A percentile compares a stretch with the other conserved stretches of the same genome.
These are phyloP conservation scores for Tapirus indicus DNA, from an alignment of 2,797 vertebrate species.

Conservation along the genomic window DNA sequence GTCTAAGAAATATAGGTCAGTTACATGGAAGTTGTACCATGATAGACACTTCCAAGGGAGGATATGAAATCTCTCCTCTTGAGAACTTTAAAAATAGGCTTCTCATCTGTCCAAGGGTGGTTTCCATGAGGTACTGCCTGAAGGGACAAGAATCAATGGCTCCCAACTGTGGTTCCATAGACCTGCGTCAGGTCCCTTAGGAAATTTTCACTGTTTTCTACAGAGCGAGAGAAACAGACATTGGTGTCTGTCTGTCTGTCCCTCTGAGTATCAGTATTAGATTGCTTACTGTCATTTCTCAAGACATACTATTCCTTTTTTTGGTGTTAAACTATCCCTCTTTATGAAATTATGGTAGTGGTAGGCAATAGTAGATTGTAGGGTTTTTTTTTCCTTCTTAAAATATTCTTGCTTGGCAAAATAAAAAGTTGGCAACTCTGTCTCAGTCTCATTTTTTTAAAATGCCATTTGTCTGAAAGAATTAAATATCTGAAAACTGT, in stretches of 20 bases:
- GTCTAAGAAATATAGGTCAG: constrained; percentile 54
- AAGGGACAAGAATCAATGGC: constrained; percentile 25
- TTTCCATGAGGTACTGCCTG: constrained; percentile 43
- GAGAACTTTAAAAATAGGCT: constrained; percentile 62
- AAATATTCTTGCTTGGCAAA: constrained; percentile 54
- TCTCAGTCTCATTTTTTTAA: constrained; percentile 41
- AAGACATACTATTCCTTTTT: constrained; percentile 10
- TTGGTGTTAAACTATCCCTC: neutral
- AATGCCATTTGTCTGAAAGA: constrained; percentile 21
- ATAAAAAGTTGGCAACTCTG: constrained; percentile 14
- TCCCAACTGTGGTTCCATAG: neutral
- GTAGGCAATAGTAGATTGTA: neutral
- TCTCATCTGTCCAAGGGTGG: constrained; percentile 24
- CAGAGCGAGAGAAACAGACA: constrained; percentile 1
- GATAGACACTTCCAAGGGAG: constrained; percentile 50
- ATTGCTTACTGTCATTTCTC: constrained; percentile 35
- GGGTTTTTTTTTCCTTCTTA: neutral
- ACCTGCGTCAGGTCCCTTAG: neutral
- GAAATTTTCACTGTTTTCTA: constrained; percentile 32
- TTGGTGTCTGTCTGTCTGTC: neutral
- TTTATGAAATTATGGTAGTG: constrained; percentile 27
- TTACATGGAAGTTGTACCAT: neutral
- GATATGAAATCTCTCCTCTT: constrained; percentile 48
- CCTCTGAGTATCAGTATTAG: neutral
- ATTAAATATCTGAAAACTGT: constrained; percentile 48